Conservation (phyloP, 2,888 invertebrate genomes). For the Chymomyza fuscimana region DNA sequence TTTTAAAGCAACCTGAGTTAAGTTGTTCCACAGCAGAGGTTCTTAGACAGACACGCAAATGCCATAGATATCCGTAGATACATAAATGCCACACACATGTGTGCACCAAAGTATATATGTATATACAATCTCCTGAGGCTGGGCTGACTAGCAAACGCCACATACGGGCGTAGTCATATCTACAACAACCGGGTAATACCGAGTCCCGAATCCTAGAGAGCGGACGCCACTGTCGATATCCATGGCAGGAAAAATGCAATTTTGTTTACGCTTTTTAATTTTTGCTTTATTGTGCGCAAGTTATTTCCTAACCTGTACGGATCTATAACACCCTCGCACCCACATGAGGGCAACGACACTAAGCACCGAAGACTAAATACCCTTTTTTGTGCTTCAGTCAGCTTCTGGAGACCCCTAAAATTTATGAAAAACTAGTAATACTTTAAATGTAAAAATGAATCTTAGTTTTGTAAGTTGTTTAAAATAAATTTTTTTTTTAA, state of each 20-base stretch:
- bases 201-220: not conserved
- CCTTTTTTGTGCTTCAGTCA: too few species aligned
- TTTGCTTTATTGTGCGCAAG: conserved; percentile 73
- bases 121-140: not conserved
- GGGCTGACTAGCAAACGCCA: too few species aligned
- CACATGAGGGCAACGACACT: not conserved
- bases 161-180: not conserved
- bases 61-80: not conserved
- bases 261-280: conserved; percentile 70
- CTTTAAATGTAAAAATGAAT: too few species aligned
- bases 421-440: too few species aligned
- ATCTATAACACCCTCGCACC: not conserved
- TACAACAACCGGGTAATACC: not conserved
- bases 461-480: too few species aligned
- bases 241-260: conserved; percentile 43
- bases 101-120: not conserved
- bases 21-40: too few species aligned
- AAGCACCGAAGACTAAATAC: not conserved
- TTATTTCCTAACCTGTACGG: conserved; percentile 43
- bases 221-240: not conserved
- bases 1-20: too few species aligned
- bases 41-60: too few species aligned
- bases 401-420: too few species aligned
- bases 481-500: too few species aligned
- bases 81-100: not conserved